phyloP scores from a whole-genome alignment of 64 coral and sea anemone species.

The Stichodactyla helianthus region DNA sequence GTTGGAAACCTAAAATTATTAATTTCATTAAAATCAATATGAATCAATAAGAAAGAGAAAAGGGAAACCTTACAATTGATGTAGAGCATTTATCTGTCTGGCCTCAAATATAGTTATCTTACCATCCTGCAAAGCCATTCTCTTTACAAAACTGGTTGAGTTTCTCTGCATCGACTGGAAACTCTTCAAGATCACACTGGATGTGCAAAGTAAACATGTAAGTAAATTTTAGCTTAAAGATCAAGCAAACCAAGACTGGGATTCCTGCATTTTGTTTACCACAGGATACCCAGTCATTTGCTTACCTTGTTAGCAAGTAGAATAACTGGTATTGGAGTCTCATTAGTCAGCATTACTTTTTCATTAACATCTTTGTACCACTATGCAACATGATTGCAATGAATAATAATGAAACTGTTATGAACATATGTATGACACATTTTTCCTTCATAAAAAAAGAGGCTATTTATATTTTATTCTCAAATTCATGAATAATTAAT shows the following conservation, averaged over 20 bases:
- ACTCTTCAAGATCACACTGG: constrained; percentile 84
- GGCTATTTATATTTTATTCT: too few relatives aligned
- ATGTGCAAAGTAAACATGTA: neutral
- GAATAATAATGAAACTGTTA: too few relatives aligned
- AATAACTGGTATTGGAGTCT: constrained; percentile 87
- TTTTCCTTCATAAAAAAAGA: too few relatives aligned
- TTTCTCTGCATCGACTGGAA: constrained; percentile 54
- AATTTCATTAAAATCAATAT: neutral
- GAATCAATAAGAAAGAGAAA: neutral
- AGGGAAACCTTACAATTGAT: neutral
- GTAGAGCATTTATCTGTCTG: too few relatives aligned
- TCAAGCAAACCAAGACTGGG: too few relatives aligned
- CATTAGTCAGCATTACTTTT: constrained; percentile 86
- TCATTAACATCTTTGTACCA: constrained; percentile 86
- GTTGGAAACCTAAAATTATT: constrained; percentile 67
- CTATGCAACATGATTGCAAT: constrained; percentile 9
- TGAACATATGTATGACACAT: too few relatives aligned
- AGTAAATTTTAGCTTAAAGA: neutral
- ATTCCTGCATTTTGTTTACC: neutral
- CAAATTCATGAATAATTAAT: too few relatives aligned
- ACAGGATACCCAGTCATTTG: neutral
- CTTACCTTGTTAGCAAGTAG: constrained; percentile 93
- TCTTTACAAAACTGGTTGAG: constrained; percentile 84
- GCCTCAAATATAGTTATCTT: neutral
- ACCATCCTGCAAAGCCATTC: constrained; percentile 90